Base-by-base conservation (phyloP, 2,888 invertebrate genomes). In the Leptura quadrifasciata region DNA sequence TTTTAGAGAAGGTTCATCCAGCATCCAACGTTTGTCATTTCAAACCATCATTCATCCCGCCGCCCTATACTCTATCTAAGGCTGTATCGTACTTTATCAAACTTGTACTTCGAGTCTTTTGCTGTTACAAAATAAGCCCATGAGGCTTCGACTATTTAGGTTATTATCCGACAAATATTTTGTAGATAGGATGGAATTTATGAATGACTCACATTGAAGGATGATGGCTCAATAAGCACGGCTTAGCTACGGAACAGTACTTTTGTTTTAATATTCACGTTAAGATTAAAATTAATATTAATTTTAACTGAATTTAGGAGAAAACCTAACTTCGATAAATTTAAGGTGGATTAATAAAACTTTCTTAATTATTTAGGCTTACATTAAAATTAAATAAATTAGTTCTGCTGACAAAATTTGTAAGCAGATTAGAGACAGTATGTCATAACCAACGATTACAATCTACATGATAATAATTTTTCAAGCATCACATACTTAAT, bases 11-110 rank as follows among this genome's bases (percentile, higher is more conserved):
- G 81, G 78, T 79, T 81, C 81, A 60, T 70, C 60, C 55, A 39
- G 21, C 64, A 81, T 81, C 80, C 72, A 79, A 73, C 80, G 80
- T 84, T 84, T 85, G 84, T 85, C 85, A 85, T 84, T 76, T 82
- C 74, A 63, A 78, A 81, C 78, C 81, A 81, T 80, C 84, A 84
- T 83, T 81, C 81, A 81, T 85, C 84, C 82, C 82, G 74, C 71
- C 70, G 58, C 72, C 74, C 72, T 72, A 31, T 75, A 47, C 70
- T 74, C 67, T 71, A 75, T 75, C 78, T 73, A 21, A 65, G 39
- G 65, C 67, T 65, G 65, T 65, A 73, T 73, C 73, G 67, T 60
- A 17, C 73, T 73, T 73, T 73, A 73, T 73, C 73, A 73, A 73
- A 71, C 70, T 61, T 71, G 70, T 71, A 71, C 17, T 27, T 47